Evolutionary conservation across 2,888 invertebrate species (phyloP).

Genomic region (Gordius sp.): DNA sequence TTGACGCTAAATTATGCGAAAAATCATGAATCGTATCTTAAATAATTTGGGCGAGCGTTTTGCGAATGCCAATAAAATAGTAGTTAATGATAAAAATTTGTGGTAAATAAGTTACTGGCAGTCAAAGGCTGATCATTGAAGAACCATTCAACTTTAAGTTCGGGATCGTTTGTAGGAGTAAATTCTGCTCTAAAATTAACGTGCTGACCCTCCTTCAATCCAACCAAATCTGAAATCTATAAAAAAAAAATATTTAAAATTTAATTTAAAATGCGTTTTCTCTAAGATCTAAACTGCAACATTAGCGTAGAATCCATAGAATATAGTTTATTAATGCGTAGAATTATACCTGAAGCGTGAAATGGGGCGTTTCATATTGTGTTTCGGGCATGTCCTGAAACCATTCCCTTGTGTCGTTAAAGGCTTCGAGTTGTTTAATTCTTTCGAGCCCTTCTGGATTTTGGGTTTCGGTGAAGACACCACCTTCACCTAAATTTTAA

Average conservation of each 20-base stretch:
- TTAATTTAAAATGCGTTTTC: background rate
- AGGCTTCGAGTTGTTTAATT: constrained; percentile 16
- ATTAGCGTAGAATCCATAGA: too few species aligned
- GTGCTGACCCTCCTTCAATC: constrained; percentile 1
- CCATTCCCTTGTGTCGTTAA: constrained; percentile 4
- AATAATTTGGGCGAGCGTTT: too few species aligned
- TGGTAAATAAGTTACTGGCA: background rate
- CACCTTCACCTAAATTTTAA: constrained; percentile 14
- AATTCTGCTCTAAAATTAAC: background rate
- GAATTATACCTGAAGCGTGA: background rate
- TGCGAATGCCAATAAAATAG: too few species aligned
- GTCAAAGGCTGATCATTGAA: background rate
- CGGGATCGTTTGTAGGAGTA: constrained; percentile 3
- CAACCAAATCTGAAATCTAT: background rate
- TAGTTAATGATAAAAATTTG: too few species aligned
- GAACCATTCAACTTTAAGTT: constrained; percentile 9
- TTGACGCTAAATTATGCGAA: background rate
- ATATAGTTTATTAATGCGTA: too few species aligned
- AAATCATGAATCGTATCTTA: too few species aligned
- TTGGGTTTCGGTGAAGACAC: constrained; percentile 1
- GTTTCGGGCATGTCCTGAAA: background rate
- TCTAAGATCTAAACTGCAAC: too few species aligned
- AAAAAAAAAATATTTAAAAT: background rate
- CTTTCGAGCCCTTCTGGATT: constrained; percentile 15
- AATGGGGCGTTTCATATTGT: background rate